Conservation (phyloP, 2,113 vertebrate genomes). For the Gambusia holbrooki region DNA sequence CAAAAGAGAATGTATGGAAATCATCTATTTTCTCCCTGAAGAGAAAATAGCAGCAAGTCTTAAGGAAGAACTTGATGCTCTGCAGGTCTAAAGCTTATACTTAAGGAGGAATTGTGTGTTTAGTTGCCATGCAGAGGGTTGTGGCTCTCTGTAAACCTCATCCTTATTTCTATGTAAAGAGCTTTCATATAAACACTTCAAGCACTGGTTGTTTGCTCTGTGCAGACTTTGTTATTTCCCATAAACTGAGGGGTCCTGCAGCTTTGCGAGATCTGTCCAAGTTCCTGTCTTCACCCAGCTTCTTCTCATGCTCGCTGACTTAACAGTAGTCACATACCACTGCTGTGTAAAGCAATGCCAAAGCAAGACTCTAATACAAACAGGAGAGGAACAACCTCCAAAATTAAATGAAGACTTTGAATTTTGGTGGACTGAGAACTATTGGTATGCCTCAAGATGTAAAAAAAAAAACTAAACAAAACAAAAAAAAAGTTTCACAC, state of each 20-base stretch:
- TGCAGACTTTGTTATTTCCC: constrained; percentile 54
- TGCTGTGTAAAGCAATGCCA: constrained; percentile 36
- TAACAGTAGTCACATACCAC: constrained; percentile 62
- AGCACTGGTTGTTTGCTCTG: constrained; percentile 33
- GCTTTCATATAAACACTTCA: constrained; percentile 42
- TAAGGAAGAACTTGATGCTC: constrained; percentile 38
- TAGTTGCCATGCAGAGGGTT: constrained; percentile 38
- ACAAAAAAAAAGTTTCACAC: not conserved
- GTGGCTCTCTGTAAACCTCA: constrained; percentile 40
- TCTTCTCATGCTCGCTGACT: constrained; percentile 41
- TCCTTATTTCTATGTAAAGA: constrained; percentile 56
- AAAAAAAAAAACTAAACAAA: too few species aligned
- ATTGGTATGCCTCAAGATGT: too few species aligned
- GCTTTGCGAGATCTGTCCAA: constrained; percentile 44
- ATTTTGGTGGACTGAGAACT: not conserved
- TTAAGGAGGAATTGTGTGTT: constrained; percentile 54
- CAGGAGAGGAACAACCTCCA: not conserved
- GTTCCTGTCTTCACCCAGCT: constrained; percentile 58
- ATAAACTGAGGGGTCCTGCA: constrained; percentile 33
- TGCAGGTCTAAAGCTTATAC: constrained; percentile 56
- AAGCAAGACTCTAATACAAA: not conserved
- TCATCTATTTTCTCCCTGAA: constrained; percentile 35
- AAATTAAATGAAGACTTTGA: constrained; percentile 2
- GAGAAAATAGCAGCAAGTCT: constrained; percentile 54
- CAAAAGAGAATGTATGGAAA: constrained; percentile 36